Base-by-base conservation (phyloP, 2,888 invertebrate species). In the Drosophila stalkeri region DNA sequence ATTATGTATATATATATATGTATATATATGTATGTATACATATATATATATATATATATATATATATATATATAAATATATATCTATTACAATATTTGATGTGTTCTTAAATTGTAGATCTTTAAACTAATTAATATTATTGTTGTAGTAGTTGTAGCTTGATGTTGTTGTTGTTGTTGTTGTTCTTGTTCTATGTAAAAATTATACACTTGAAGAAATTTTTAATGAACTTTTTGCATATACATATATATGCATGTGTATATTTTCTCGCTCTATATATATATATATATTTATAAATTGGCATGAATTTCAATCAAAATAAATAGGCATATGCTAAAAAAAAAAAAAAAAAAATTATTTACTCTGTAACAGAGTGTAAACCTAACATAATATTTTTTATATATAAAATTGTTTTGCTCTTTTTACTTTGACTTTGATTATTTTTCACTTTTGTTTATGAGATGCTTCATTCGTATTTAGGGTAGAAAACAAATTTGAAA, bases 161-260 rank as follows among this genome's bases (percentile, higher is more conserved):
- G n/a, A n/a, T 46, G 31, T 46, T 61, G 35, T 62, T 46, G 43
- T 62, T 46, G 43, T 33, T 54, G 31, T 35, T 37, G 55, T 68
- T 61, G 59, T 57, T 55, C 64, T 67, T 77, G 85, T 77, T 75
- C 78, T 75, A 71, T 82, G 75, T 78, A 57, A 75, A 83, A 82
- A 75, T 77, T 82, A 62, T 78, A 69, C 80, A 75, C 65, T 77
- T 71, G 65, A 68, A 82, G 75, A 82, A 82, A 85, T 82, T 82
- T 75, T 71, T 68, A 75, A 82, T 82, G 80, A 85, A 82, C 80
- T 69, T 63, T 51, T 18, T 33, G n/a, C n/a, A 43, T 14, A 46
- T 23, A 46, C 8, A 4, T 7, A 47, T 35, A 11, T 31, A 31
- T 47, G 9, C 3, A 23, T 23, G 2, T 33, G 51, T 51, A 18